Conservation (phyloP, 2,797 vertebrate genomes). For the Sandelia bainsii region DNA sequence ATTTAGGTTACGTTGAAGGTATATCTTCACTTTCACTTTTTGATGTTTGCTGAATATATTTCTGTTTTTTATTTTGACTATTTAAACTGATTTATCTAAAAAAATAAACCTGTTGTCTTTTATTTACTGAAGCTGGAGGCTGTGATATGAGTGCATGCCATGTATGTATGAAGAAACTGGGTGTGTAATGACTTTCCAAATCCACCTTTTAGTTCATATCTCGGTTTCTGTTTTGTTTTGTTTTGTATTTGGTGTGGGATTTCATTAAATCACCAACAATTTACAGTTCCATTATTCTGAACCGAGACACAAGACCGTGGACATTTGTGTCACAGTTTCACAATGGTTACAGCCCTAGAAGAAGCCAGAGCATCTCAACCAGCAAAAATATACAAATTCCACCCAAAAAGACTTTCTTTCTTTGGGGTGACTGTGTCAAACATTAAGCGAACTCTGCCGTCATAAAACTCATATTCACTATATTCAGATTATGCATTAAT, state of each 20-base stretch:
- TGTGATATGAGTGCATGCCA: too few species aligned
- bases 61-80: background rate
- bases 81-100: background rate
- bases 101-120: background rate
- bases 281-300: too few species aligned
- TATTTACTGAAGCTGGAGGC: background rate
- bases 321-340: background rate
- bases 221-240: too few species aligned
- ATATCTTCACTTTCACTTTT: background rate
- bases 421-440: slow-evolving; percentile 18
- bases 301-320: too few species aligned
- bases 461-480: slow-evolving; percentile 38
- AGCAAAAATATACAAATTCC: slow-evolving; percentile 7
- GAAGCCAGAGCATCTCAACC: slow-evolving; percentile 18
- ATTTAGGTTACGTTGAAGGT: background rate
- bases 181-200: too few species aligned
- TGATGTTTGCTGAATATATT: background rate
- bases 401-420: slow-evolving; percentile 18
- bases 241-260: too few species aligned
- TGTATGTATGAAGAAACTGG: too few species aligned
- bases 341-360: slow-evolving; percentile 8
- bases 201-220: too few species aligned
- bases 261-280: too few species aligned
- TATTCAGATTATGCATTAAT: slow-evolving; percentile 43
- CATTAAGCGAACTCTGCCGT: slow-evolving; percentile 26